phyloP scores from a whole-genome alignment of 1,140 invertebrate genomes.

The Protaetia brevitarsis region DNA sequence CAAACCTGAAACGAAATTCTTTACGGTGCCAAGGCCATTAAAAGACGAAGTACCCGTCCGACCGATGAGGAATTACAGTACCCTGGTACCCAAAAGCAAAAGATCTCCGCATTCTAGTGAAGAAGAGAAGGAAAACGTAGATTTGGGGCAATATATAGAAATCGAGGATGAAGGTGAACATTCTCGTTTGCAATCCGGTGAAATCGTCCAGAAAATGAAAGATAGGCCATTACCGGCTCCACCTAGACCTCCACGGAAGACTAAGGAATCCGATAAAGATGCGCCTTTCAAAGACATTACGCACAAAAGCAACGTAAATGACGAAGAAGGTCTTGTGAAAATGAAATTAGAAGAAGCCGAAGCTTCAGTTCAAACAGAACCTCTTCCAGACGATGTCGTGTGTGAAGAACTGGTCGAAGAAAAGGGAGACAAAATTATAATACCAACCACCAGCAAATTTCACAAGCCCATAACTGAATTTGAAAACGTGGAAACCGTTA shows the following conservation, averaged over 20 bases:
- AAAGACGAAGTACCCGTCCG: constrained; percentile 41
- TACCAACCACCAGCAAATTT: constrained; percentile 27
- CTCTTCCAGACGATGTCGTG: constrained; percentile 71
- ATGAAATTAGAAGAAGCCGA: constrained; percentile 59
- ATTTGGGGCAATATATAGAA: constrained; percentile 59
- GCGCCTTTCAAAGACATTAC: constrained; percentile 43
- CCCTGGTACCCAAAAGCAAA: constrained; percentile 56
- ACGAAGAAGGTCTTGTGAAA: constrained; percentile 31
- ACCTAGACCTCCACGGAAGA: constrained; percentile 67
- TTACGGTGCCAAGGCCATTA: constrained; percentile 51
- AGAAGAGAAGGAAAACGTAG: constrained; percentile 49
- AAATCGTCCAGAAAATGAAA: constrained; percentile 74
- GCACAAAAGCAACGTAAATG: constrained; percentile 33
- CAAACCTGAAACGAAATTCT: constrained; percentile 50
- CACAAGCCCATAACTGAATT: constrained; percentile 20
- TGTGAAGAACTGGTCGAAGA: constrained; percentile 59
- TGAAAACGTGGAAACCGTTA: constrained; percentile 43
- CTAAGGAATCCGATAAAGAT: constrained; percentile 49
- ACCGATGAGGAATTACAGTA: constrained; percentile 65
- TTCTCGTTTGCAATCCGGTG: constrained; percentile 64
- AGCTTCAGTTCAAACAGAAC: constrained; percentile 78
- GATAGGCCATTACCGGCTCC: constrained; percentile 76
- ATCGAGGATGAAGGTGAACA: constrained; percentile 57
- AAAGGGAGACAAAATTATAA: constrained; percentile 37
- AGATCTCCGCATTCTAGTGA: constrained; percentile 54